phyloP scores from a whole-genome alignment of 2,888 invertebrate genomes.

The Gnatocerus cornutus region DNA sequence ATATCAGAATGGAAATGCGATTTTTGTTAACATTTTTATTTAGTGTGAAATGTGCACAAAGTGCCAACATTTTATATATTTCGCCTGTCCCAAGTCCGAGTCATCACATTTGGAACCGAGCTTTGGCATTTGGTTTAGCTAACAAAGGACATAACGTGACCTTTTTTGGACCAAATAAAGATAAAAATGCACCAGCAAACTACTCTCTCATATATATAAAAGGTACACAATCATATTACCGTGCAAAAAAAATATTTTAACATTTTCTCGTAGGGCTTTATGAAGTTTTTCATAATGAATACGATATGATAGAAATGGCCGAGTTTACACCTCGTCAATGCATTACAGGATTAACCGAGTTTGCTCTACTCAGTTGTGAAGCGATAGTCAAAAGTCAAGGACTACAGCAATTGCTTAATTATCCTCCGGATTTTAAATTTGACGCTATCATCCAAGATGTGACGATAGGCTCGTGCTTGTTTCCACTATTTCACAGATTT shows the following conservation, averaged over 20 bases:
- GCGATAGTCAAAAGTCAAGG: constrained; percentile 54
- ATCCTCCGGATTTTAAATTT: constrained; percentile 62
- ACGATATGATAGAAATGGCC: constrained; percentile 24
- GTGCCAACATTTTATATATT: constrained; percentile 50
- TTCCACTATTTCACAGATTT: constrained; percentile 62
- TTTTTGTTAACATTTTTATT: not conserved
- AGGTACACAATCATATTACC: not conserved
- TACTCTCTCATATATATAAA: not conserved
- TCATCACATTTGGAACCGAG: constrained; percentile 51
- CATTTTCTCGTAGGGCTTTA: constrained; percentile 14
- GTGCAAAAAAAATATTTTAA: not conserved
- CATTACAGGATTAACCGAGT: not conserved
- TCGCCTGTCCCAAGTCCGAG: constrained; percentile 49
- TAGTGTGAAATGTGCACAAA: constrained; percentile 5
- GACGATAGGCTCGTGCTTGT: constrained; percentile 56
- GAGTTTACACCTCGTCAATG: not conserved
- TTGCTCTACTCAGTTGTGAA: not conserved
- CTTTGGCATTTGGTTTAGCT: constrained; percentile 45
- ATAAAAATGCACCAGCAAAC: constrained; percentile 26
- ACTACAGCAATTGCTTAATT: constrained; percentile 56
- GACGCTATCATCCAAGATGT: constrained; percentile 62
- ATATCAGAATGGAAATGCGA: not conserved
- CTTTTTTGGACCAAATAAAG: constrained; percentile 43
- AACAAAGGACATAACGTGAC: constrained; percentile 52
- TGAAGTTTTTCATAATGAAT: constrained; percentile 2